A percentile compares a stretch with the other conserved stretches of the same genome.
Evolutionary conservation across 2,888 invertebrate species (phyloP).

Genomic region (Escarpia spicata): DNA sequence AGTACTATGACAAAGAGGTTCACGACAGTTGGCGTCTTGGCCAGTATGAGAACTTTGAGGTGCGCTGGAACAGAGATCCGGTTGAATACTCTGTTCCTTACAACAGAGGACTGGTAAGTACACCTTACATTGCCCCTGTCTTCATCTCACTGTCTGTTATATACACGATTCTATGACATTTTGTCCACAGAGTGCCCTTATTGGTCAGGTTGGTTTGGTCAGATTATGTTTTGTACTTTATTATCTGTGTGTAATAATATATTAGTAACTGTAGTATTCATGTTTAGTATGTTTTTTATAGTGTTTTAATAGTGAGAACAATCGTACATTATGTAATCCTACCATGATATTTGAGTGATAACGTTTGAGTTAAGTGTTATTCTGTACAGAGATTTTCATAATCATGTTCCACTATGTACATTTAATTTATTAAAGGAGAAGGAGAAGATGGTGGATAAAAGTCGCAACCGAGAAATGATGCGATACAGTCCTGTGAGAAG

Average conservation of each 20-base stretch:
- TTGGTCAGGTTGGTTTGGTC: not conserved
- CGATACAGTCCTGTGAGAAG: slow-evolving; percentile 13
- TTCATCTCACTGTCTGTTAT: not conserved
- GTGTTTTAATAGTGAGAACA: not conserved
- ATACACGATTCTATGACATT: not conserved
- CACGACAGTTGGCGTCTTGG: slow-evolving; percentile 36
- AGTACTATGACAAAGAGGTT: slow-evolving; percentile 29
- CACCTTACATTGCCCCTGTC: too few relatives aligned
- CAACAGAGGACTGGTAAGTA: not conserved
- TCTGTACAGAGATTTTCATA: too few relatives aligned
- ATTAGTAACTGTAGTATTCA: not conserved
- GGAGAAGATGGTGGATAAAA: slow-evolving; percentile 14
- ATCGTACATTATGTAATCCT: not conserved
- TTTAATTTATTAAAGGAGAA: not conserved
- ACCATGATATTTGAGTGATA: not conserved
- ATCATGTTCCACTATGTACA: not conserved
- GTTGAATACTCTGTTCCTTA: slow-evolving; percentile 30
- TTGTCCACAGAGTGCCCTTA: not conserved
- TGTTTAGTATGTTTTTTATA: too few relatives aligned
- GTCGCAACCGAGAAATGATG: not conserved
- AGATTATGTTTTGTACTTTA: not conserved
- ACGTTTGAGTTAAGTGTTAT: too few relatives aligned
- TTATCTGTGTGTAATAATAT: not conserved
- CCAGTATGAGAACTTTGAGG: slow-evolving; percentile 65
- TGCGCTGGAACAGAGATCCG: slow-evolving; percentile 56